These are phyloP conservation scores for Allygus modestus DNA, from an alignment of 2,888 invertebrate species.

Conservation along the genomic window DNA sequence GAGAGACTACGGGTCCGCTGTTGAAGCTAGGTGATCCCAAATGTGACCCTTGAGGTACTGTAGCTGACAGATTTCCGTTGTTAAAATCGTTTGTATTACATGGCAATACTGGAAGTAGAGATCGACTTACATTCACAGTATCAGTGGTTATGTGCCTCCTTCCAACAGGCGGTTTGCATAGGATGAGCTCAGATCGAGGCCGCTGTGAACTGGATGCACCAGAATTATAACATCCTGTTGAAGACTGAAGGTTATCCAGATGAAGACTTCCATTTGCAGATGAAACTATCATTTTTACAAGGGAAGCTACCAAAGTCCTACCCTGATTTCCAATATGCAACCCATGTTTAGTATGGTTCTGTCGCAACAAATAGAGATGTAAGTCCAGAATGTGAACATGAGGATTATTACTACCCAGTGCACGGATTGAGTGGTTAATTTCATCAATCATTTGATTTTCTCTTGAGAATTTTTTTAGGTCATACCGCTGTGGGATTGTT, in stretches of 20 bases:
- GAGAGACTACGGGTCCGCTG: not conserved
- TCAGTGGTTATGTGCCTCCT: too few relatives aligned
- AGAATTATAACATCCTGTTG: too few relatives aligned
- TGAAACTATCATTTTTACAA: not conserved
- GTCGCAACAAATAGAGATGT: not conserved
- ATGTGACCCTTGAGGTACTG: too few relatives aligned
- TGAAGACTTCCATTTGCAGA: not conserved
- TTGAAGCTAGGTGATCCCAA: not conserved
- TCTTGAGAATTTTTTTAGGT: not conserved
- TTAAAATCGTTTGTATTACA: too few relatives aligned
- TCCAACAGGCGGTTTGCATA: too few relatives aligned
- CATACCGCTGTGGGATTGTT: not conserved
- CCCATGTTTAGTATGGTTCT: not conserved
- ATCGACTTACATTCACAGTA: too few relatives aligned
- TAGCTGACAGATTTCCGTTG: too few relatives aligned
- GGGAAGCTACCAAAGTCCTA: not conserved
- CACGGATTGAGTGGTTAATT: not conserved
- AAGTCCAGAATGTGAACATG: not conserved
- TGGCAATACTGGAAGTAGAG: too few relatives aligned
- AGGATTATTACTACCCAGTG: not conserved
- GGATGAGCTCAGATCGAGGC: too few relatives aligned
- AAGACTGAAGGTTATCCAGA: not conserved
- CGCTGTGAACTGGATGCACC: too few relatives aligned
- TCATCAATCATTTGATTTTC: not conserved
- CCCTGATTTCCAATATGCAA: not conserved